Evolutionary conservation across 2,113 vertebrate genomes (phyloP).

Genomic region (Tretioscincus oriximinensis): DNA sequence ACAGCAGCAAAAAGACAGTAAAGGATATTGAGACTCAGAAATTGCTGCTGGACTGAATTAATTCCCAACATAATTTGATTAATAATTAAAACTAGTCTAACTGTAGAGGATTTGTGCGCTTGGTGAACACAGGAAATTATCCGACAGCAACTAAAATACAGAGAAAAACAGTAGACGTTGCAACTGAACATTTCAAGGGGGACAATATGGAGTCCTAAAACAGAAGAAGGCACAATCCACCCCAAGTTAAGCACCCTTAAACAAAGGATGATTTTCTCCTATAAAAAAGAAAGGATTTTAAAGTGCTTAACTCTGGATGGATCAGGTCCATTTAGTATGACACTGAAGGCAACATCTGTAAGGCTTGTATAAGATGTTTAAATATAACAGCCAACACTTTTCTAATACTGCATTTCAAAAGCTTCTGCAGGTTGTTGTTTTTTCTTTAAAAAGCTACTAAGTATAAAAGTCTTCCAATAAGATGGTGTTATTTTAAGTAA

Average conservation of each 20-base stretch:
- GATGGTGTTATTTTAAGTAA: slow-evolving; percentile 55
- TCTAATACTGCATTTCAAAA: slow-evolving; percentile 52
- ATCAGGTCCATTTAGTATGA: slow-evolving; percentile 3
- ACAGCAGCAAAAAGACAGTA: slow-evolving; percentile 34
- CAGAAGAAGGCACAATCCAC: neutral
- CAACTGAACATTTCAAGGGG: slow-evolving; percentile 45
- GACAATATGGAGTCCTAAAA: neutral
- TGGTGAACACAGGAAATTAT: slow-evolving; percentile 63
- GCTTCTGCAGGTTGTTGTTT: slow-evolving; percentile 40
- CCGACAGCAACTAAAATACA: slow-evolving; percentile 36
- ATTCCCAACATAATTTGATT: slow-evolving; percentile 52
- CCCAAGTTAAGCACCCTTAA: neutral
- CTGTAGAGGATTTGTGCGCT: slow-evolving; percentile 56
- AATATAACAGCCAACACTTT: slow-evolving; percentile 53
- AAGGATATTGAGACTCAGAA: slow-evolving; percentile 40
- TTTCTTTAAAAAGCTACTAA: slow-evolving; percentile 51
- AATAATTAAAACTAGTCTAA: slow-evolving; percentile 58
- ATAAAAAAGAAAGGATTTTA: neutral
- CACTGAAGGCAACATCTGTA: slow-evolving; percentile 64
- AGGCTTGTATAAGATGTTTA: slow-evolving; percentile 58
- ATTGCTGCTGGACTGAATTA: slow-evolving; percentile 57
- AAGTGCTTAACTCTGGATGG: neutral
- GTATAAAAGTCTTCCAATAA: slow-evolving; percentile 63
- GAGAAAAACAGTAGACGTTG: neutral
- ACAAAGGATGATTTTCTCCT: neutral